Conservation (phyloP, 2,797 vertebrate species). For the Kryptopterus vitreolus region DNA sequence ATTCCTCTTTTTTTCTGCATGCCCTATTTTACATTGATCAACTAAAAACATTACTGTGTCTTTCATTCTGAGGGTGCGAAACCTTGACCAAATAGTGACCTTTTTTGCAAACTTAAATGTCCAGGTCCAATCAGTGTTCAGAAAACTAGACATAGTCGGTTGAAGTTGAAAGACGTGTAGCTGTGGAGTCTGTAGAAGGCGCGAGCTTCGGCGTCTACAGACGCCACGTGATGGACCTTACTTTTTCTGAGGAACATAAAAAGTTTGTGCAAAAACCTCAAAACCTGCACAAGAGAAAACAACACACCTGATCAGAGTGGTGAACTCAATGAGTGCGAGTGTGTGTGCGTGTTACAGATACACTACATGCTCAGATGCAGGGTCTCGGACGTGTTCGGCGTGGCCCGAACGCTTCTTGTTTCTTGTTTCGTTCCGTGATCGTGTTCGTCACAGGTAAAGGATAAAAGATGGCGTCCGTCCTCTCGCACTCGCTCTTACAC, state of each 20-base stretch:
- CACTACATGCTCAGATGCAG: no score
- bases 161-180: no score
- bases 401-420: background rate
- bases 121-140: background rate
- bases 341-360: background rate
- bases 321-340: no score
- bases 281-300: background rate
- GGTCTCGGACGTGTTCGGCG: no score
- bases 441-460: slow-evolving; percentile 63
- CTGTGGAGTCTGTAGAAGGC: no score
- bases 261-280: background rate
- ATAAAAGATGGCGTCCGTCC: slow-evolving; percentile 65
- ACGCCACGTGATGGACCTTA: background rate
- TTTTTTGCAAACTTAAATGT: no score
- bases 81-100: background rate
- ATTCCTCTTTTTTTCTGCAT: background rate
- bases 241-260: background rate
- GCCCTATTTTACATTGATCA: background rate
- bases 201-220: background rate
- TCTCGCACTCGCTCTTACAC: slow-evolving; percentile 53
- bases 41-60: background rate
- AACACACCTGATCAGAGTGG: background rate
- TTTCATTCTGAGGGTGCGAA: background rate
- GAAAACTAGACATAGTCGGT: background rate
- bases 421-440: slow-evolving; percentile 23